Conservation (phyloP, 2,797 vertebrate genomes). For the Tapirus indicus region DNA sequence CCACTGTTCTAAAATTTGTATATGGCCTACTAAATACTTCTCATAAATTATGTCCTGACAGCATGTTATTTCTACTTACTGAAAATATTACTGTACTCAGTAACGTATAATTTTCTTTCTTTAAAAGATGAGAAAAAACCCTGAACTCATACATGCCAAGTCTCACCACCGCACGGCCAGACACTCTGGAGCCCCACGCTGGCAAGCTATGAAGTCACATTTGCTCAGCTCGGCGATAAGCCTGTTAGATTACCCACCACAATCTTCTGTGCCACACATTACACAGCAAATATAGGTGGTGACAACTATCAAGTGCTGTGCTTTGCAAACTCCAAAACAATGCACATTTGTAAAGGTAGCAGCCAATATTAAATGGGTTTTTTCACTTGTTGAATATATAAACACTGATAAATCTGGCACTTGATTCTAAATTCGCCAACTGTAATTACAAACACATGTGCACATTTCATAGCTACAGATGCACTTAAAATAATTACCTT, state of each 20-base stretch:
- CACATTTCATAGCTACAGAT: constrained; percentile 64
- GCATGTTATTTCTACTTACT: constrained; percentile 83
- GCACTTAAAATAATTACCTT: constrained; percentile 80
- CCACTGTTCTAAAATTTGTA: constrained; percentile 83
- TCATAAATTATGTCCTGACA: constrained; percentile 85
- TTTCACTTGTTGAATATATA: constrained; percentile 69
- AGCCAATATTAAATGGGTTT: constrained; percentile 45
- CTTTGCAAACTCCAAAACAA: constrained; percentile 64
- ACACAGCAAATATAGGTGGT: constrained; percentile 54
- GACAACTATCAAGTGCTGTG: constrained; percentile 33
- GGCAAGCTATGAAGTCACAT: constrained; percentile 23
- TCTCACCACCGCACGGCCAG: constrained; percentile 66
- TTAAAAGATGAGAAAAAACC: constrained; percentile 75
- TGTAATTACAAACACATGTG: constrained; percentile 83
- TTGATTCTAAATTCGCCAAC: constrained; percentile 71
- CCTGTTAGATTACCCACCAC: background rate
- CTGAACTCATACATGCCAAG: constrained; percentile 63
- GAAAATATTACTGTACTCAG: constrained; percentile 81
- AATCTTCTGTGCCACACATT: constrained; percentile 23
- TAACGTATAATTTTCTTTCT: constrained; percentile 83
- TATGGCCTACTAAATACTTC: constrained; percentile 79
- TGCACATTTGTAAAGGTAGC: constrained; percentile 58
- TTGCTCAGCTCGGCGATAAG: constrained; percentile 71
- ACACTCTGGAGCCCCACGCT: constrained; percentile 68
- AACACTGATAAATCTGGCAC: constrained; percentile 75